phyloP scores from a whole-genome alignment of 2,797 vertebrate species.

The Melanotaenia trifasciata region DNA sequence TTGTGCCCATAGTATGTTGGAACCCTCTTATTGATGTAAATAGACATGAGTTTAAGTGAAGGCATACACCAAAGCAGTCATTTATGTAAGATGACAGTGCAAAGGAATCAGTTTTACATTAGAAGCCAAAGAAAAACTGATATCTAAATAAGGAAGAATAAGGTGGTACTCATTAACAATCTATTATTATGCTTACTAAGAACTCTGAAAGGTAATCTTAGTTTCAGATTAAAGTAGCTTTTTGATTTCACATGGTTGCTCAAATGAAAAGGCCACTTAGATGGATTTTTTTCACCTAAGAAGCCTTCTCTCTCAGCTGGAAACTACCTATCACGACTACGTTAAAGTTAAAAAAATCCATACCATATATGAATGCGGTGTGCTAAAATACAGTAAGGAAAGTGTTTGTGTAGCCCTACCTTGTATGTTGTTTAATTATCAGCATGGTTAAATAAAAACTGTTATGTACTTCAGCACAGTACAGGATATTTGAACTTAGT shows the following conservation, averaged over 20 bases:
- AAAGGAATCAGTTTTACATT: background rate
- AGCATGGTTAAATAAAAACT: no score
- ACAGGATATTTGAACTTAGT: no score
- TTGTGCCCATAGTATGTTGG: slow-evolving; percentile 4
- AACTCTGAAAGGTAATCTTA: slow-evolving; percentile 4
- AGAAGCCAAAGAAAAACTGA: background rate
- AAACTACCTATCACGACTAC: background rate
- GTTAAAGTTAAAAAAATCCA: background rate
- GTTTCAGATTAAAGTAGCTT: background rate
- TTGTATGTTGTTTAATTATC: no score
- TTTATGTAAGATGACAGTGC: slow-evolving; percentile 7
- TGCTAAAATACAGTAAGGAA: no score
- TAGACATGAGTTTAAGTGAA: background rate
- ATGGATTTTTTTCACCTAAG: background rate
- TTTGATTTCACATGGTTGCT: background rate
- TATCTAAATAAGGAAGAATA: background rate
- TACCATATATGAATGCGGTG: no score
- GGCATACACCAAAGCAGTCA: no score
- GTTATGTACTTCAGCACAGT: no score
- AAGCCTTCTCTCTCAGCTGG: background rate
- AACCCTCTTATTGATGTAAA: slow-evolving; percentile 17
- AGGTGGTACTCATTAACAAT: slow-evolving; percentile 16
- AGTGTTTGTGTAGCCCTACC: no score
- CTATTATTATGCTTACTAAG: background rate
- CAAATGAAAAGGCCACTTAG: background rate